Conservation (phyloP, 1,140 invertebrate genomes). For the Pseudachorutes palmiensis region DNA sequence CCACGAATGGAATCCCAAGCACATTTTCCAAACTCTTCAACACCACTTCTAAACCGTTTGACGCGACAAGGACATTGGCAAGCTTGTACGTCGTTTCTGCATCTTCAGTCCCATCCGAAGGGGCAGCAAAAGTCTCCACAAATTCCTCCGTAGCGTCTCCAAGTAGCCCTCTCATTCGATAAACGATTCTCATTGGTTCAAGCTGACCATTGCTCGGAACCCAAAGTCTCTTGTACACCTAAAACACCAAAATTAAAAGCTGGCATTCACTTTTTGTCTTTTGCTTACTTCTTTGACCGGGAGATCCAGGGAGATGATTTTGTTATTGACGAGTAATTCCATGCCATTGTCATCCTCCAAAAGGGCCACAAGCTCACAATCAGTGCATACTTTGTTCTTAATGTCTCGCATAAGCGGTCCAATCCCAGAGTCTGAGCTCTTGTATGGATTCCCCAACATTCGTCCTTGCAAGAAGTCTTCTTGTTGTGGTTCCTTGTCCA, state of each 20-base stretch:
- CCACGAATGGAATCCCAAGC: conserved; percentile 53
- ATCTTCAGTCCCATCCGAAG: conserved; percentile 79
- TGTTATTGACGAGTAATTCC: conserved; percentile 97
- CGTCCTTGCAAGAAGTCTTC: conserved; percentile 95
- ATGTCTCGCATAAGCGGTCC: conserved; percentile 96
- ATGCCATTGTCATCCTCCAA: conserved; percentile 97
- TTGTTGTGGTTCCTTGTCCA: conserved; percentile 97
- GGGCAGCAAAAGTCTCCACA: conserved; percentile 85
- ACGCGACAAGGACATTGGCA: conserved; percentile 47
- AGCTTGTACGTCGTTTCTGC: conserved; percentile 86
- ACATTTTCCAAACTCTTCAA: conserved; percentile 54
- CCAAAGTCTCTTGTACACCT: conserved; percentile 63
- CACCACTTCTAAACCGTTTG: conserved; percentile 47
- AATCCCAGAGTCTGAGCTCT: conserved; percentile 81
- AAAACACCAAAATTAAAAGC: background rate
- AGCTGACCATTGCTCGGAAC: conserved; percentile 72
- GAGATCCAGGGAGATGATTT: conserved; percentile 93
- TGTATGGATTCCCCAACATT: conserved; percentile 97
- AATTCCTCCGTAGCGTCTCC: conserved; percentile 98
- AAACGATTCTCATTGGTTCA: conserved; percentile 96
- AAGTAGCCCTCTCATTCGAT: conserved; percentile 90
- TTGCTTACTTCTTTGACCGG: conserved; percentile 77
- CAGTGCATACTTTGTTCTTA: conserved; percentile 96
- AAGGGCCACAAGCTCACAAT: conserved; percentile 92
- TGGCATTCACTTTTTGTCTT: background rate